These are phyloP conservation scores for Brachionus manjavacas DNA, from an alignment of 1,140 invertebrate species.

Conservation along the genomic window DNA sequence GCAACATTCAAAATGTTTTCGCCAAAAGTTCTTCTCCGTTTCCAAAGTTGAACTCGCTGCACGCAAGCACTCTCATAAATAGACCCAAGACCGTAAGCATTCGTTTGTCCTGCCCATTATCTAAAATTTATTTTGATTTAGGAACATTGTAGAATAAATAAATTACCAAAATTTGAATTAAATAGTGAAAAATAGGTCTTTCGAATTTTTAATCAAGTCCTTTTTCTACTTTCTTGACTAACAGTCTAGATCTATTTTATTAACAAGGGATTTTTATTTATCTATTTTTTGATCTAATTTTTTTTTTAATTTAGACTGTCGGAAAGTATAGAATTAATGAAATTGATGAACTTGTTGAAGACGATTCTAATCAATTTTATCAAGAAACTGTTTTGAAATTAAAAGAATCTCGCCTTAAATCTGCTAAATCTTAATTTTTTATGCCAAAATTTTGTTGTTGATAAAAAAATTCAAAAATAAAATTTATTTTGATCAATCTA, in stretches of 20 bases:
- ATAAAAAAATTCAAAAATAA: not conserved
- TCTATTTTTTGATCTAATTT: not conserved
- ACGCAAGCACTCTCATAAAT: not conserved
- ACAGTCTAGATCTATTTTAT: not conserved
- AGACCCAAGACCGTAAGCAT: conserved; percentile 5
- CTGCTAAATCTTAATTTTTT: conserved; percentile 17
- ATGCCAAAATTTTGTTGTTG: not conserved
- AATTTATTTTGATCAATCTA: too few species aligned
- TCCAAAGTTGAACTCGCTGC: not conserved
- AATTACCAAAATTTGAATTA: not conserved
- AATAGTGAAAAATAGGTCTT: not conserved
- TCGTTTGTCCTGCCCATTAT: not conserved
- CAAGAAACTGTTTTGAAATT: conserved; percentile 28
- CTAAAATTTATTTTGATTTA: not conserved
- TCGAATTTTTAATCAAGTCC: not conserved
- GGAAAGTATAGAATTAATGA: not conserved
- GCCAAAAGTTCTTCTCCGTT: conserved; percentile 8
- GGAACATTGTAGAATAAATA: not conserved
- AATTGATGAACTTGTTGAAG: not conserved
- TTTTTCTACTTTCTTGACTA: not conserved
- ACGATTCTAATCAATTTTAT: not conserved
- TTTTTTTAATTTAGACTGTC: not conserved
- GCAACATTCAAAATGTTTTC: not conserved
- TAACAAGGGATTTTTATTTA: not conserved
- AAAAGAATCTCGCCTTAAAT: conserved; percentile 31